A percentile compares a stretch with the other conserved stretches of the same genome.
Conservation (phyloP, 2,888 invertebrate genomes). For the Lamellibrachia columna region DNA sequence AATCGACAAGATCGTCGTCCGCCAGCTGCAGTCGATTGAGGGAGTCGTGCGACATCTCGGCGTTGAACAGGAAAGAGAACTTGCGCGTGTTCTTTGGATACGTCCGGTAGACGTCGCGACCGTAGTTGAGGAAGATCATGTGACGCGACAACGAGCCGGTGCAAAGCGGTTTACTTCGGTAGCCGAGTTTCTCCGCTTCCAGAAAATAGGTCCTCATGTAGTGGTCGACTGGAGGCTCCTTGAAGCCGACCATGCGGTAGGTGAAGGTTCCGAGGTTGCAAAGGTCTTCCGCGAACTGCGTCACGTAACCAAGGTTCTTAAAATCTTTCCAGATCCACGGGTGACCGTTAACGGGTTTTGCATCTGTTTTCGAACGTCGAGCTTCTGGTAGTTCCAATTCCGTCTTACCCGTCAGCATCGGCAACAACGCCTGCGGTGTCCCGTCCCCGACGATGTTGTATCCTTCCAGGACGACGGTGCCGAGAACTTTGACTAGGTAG, state of each 20-base stretch:
- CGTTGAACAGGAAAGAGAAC: conserved; percentile 88
- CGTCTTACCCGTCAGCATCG: conserved; percentile 32
- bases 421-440: conserved; percentile 32
- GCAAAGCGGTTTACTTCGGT: conserved; percentile 66
- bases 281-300: conserved; percentile 88
- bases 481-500: conserved; percentile 51
- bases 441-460: conserved; percentile 39
- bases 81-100: conserved; percentile 76
- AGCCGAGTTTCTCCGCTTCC: neutral
- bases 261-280: conserved; percentile 88
- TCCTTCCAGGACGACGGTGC: conserved; percentile 43
- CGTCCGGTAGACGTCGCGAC: conserved; percentile 71
- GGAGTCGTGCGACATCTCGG: conserved; percentile 87
- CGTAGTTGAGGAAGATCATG: conserved; percentile 63
- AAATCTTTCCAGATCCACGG: conserved; percentile 88
- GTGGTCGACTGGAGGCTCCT: conserved; percentile 85
- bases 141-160: conserved; percentile 80
- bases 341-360: conserved; percentile 78
- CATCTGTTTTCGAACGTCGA: conserved; percentile 56
- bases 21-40: conserved; percentile 81
- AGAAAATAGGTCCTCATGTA: conserved; percentile 80
- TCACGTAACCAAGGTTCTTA: conserved; percentile 69
- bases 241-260: conserved; percentile 88
- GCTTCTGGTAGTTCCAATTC: conserved; percentile 34
- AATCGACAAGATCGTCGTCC: conserved; percentile 75